Conservation (phyloP, 2,797 vertebrate species). For the Coendou prehensilis region DNA sequence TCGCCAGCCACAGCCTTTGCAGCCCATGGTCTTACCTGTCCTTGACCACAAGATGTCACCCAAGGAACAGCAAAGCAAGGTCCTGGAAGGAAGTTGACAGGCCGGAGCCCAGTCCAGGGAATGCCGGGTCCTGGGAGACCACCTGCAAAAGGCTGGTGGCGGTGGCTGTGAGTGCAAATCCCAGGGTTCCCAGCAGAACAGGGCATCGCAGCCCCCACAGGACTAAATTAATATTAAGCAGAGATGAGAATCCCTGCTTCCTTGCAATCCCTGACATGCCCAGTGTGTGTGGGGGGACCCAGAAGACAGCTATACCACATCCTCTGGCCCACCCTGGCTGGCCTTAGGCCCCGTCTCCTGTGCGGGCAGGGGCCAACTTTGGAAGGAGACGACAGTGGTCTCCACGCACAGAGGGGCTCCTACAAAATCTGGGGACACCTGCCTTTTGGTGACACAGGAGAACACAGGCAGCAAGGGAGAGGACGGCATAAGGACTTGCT, state of each 20-base stretch:
- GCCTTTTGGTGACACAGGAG: not conserved
- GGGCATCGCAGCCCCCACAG: not conserved
- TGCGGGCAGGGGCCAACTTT: not conserved
- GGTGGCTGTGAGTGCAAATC: not conserved
- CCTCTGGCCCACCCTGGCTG: not conserved
- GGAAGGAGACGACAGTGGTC: not conserved
- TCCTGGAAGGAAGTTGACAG: not conserved
- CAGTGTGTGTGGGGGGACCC: not conserved
- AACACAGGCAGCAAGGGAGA: not conserved
- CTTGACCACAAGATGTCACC: constrained; percentile 84
- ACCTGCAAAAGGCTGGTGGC: not conserved
- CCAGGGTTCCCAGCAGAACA: not conserved
- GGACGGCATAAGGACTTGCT: not conserved
- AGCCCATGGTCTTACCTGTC: constrained; percentile 34
- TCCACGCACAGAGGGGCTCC: not conserved
- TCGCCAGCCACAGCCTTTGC: not conserved
- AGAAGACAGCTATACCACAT: not conserved
- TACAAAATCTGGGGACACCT: not conserved
- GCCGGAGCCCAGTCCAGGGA: not conserved
- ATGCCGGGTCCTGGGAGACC: not conserved
- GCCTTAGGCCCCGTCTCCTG: not conserved
- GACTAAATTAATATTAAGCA: not conserved
- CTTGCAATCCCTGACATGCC: not conserved
- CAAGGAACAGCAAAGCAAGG: constrained; percentile 62
- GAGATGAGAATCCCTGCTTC: not conserved